A percentile compares a stretch with the other conserved stretches of the same genome.
These are phyloP conservation scores for Dipodomys stephensi DNA, from an alignment of 2,113 vertebrate genomes.

Conservation along the genomic window DNA sequence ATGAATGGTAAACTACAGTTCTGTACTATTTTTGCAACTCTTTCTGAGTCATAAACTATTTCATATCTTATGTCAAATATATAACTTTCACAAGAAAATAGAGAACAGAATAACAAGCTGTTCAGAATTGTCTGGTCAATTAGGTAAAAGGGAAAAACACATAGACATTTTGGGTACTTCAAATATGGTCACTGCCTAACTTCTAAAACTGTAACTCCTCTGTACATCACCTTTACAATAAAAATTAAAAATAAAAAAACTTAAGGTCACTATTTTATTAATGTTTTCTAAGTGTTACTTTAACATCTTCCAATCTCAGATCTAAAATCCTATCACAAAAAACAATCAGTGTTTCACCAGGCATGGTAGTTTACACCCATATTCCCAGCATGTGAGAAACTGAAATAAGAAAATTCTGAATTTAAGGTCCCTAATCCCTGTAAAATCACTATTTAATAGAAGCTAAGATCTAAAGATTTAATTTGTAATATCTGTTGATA, in stretches of 20 bases:
- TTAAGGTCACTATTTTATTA: background rate
- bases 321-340: slow-evolving; percentile 32
- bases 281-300: background rate
- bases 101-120: background rate
- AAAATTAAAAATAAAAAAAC: too few species aligned
- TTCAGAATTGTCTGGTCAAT: slow-evolving; percentile 10
- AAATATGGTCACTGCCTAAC: background rate
- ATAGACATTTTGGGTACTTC: background rate
- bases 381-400: background rate
- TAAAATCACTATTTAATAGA: background rate
- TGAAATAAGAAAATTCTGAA: background rate
- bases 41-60: background rate
- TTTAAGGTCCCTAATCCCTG: background rate
- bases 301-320: background rate
- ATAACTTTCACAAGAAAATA: slow-evolving; percentile 12
- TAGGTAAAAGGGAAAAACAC: background rate
- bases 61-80: slow-evolving; percentile 6
- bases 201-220: too few species aligned
- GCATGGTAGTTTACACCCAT: background rate
- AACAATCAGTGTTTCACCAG: background rate
- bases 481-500: background rate
- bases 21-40: background rate
- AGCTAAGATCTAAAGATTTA: background rate
- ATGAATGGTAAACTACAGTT: background rate
- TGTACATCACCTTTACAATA: too few species aligned